Conservation (phyloP, 2,797 vertebrate species). For the Nothura maculosa region DNA sequence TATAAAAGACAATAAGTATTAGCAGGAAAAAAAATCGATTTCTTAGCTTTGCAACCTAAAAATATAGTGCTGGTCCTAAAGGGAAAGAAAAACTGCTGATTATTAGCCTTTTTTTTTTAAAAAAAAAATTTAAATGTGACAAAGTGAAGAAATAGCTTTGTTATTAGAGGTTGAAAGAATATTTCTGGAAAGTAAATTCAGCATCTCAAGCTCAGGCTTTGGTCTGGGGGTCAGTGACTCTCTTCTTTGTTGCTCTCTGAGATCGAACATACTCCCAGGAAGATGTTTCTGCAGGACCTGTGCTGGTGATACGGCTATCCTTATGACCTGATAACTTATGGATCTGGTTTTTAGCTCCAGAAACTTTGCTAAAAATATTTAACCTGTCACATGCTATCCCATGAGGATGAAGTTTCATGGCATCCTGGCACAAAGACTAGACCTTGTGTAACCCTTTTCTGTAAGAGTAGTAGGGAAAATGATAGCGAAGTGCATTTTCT, state of each 20-base stretch:
- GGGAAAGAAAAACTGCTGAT: constrained; percentile 35
- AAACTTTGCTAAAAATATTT: background rate
- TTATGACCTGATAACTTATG: background rate
- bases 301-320: background rate
- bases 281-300: background rate
- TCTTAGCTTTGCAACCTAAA: constrained; percentile 52
- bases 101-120: background rate
- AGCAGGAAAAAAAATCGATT: constrained; percentile 31
- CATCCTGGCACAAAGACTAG: background rate
- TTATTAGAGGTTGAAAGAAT: background rate
- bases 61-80: constrained; percentile 10
- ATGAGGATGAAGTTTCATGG: background rate
- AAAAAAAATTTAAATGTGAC: background rate
- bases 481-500: background rate
- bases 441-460: background rate
- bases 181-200: background rate
- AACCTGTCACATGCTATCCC: background rate
- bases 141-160: background rate
- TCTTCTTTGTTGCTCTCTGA: background rate
- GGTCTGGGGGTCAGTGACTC: background rate
- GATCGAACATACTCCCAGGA: background rate
- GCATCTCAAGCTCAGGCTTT: background rate
- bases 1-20: constrained; percentile 54
- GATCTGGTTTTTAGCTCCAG: background rate
- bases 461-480: background rate